A percentile compares a stretch with the other conserved stretches of the same genome.
Evolutionary conservation across 1,140 invertebrate species (phyloP).

Genomic region (Zaprionus davidi): DNA sequence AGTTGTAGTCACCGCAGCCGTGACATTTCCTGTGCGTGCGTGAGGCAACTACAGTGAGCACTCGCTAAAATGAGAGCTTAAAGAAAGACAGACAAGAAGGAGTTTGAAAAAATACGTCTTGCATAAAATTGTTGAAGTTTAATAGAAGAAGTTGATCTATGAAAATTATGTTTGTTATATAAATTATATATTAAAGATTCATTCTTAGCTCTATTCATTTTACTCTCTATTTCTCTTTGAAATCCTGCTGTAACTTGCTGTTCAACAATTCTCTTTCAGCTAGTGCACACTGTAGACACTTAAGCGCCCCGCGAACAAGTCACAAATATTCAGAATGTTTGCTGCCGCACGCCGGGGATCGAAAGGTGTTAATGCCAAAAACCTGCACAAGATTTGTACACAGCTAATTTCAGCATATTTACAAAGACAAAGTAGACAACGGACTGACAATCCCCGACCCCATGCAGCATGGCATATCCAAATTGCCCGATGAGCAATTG

Average conservation of each 20-base stretch:
- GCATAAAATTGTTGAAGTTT: neutral
- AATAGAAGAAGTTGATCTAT: no score
- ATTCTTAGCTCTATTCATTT: no score
- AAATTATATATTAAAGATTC: no score
- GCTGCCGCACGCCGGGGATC: constrained; percentile 60
- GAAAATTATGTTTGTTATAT: no score
- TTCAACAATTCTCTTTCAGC: neutral
- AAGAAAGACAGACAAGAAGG: neutral
- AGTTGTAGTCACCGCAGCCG: constrained; percentile 64
- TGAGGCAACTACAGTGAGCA: constrained; percentile 32
- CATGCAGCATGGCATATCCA: constrained; percentile 4
- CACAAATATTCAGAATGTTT: constrained; percentile 61
- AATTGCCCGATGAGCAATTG: constrained; percentile 62
- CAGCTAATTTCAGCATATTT: constrained; percentile 76
- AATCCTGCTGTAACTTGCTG: no score
- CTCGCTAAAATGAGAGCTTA: neutral
- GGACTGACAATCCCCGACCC: constrained; percentile 53
- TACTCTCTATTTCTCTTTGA: no score
- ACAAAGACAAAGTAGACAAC: constrained; percentile 74
- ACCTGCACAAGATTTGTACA: constrained; percentile 79
- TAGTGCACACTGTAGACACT: constrained; percentile 14
- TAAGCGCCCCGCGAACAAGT: constrained; percentile 16
- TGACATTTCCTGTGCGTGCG: constrained; percentile 75
- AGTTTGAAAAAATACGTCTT: neutral
- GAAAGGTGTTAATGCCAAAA: constrained; percentile 82